These are phyloP conservation scores for Camelus bactrianus DNA, from an alignment of 2,113 vertebrate genomes.

Conservation along the genomic window DNA sequence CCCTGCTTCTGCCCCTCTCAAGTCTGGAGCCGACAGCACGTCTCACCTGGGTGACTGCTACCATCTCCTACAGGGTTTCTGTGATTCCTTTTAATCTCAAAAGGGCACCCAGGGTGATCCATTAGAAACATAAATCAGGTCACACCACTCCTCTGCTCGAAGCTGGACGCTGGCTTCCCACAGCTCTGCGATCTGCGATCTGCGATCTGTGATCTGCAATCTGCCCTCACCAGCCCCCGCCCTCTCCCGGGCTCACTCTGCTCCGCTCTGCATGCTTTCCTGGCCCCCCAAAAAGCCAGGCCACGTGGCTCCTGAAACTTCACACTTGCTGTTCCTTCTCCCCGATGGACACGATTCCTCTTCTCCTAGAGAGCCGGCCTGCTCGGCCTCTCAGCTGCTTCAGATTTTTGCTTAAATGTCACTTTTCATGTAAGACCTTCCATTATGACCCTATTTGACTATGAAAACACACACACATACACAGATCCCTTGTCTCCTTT, in stretches of 20 bases:
- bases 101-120: background rate
- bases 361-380: background rate
- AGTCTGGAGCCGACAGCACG: rapidly evolving
- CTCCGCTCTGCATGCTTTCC: background rate
- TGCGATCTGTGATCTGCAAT: background rate
- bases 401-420: background rate
- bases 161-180: background rate
- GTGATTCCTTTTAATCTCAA: background rate
- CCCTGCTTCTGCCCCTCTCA: rapidly evolving
- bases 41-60: background rate
- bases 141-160: background rate
- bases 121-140: background rate
- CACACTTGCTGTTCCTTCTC: rapidly evolving
- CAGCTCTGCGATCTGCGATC: background rate
- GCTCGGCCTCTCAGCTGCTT: background rate
- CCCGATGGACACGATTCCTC: too few species aligned
- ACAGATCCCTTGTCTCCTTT: background rate
- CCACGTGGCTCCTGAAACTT: background rate
- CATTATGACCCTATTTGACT: background rate
- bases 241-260: too few species aligned
- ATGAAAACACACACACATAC: background rate
- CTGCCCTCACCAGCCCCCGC: background rate
- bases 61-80: background rate
- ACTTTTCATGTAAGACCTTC: background rate
- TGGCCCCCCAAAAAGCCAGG: background rate